Percentiles rank a stretch among this genome's conserved stretches.
Conservation (phyloP, 2,113 vertebrate genomes). For the Leuciscus idus region DNA sequence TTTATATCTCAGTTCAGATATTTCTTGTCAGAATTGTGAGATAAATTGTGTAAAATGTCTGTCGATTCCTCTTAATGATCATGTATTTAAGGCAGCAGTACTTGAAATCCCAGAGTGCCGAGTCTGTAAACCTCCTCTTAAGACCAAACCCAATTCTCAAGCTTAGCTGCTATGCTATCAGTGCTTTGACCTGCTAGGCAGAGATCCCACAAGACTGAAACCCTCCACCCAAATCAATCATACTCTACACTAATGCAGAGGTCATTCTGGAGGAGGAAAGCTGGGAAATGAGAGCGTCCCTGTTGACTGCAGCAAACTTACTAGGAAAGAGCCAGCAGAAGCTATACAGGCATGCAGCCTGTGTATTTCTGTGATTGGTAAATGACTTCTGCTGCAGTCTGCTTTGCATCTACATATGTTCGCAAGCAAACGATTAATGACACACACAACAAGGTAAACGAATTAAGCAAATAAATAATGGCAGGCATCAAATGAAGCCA, state of each 20-base stretch:
- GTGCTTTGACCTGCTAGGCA: conserved; percentile 13
- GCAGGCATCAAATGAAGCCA: neutral
- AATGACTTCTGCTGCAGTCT: neutral
- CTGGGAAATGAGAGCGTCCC: conserved; percentile 1
- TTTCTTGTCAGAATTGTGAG: too few relatives aligned
- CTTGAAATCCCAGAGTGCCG: conserved; percentile 2
- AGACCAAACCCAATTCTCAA: conserved; percentile 32
- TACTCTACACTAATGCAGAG: conserved; percentile 12
- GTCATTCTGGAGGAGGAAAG: conserved; percentile 13
- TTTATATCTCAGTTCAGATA: too few relatives aligned
- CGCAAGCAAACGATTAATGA: neutral
- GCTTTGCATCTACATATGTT: neutral
- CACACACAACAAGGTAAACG: neutral
- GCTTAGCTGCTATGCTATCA: neutral
- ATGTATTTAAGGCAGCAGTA: conserved; percentile 26
- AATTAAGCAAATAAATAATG: neutral
- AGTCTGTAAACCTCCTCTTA: neutral
- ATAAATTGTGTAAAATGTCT: neutral
- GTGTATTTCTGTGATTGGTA: neutral
- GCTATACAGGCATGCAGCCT: neutral
- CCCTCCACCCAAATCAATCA: conserved; percentile 46
- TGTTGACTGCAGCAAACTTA: conserved; percentile 33
- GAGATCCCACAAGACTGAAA: conserved; percentile 16
- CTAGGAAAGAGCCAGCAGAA: neutral
- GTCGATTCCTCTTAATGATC: conserved; percentile 14